These are phyloP conservation scores for Malurus alboscapulatus DNA, from an alignment of 2,113 vertebrate species.

Conservation along the genomic window DNA sequence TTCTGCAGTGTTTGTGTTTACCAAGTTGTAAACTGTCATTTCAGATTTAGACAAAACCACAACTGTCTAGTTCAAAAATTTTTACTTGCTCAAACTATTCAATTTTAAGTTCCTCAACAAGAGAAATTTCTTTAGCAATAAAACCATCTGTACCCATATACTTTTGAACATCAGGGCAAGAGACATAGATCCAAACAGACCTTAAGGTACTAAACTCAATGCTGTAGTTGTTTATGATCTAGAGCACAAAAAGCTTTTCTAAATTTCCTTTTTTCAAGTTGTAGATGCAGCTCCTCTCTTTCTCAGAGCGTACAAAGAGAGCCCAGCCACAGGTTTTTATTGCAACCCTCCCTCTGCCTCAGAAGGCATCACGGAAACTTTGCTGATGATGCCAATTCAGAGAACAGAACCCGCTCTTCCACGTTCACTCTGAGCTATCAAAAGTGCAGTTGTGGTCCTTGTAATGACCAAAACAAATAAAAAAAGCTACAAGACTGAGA, in stretches of 20 bases:
- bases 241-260: background rate
- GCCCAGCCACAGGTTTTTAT: background rate
- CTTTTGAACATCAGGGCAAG: background rate
- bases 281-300: accelerated
- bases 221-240: background rate
- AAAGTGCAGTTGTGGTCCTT: background rate
- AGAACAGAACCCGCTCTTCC: background rate
- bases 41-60: background rate
- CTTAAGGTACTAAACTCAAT: background rate
- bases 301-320: background rate
- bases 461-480: background rate
- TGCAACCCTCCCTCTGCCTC: background rate
- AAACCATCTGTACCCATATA: background rate
- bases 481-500: background rate
- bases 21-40: background rate
- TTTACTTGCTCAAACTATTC: background rate
- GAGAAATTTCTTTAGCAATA: background rate
- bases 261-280: background rate
- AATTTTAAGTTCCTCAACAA: background rate
- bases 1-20: background rate
- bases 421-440: background rate
- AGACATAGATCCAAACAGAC: background rate
- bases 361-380: background rate
- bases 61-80: background rate
- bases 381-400: background rate